Conservation (phyloP, 2,797 vertebrate species). For the Neosilurus mollespiculum region DNA sequence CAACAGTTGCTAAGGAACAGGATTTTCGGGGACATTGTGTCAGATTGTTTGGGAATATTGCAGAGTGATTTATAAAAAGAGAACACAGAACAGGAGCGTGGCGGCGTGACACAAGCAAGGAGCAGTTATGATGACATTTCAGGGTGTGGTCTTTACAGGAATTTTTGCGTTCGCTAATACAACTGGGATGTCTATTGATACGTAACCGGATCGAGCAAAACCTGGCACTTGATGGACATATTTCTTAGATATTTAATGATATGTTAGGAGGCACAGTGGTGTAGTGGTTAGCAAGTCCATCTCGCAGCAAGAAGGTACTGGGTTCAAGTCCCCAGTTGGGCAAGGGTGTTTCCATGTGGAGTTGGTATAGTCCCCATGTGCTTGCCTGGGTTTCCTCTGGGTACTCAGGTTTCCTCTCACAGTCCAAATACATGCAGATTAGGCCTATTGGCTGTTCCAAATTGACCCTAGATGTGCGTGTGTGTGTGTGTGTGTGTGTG, state of each 20-base stretch:
- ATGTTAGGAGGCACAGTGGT: too few relatives aligned
- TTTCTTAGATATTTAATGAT: too few relatives aligned
- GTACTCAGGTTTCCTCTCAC: too few relatives aligned
- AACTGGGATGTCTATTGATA: background rate
- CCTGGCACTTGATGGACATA: too few relatives aligned
- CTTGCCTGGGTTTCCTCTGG: background rate
- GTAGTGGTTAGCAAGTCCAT: too few relatives aligned
- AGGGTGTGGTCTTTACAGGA: background rate
- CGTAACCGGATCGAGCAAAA: too few relatives aligned
- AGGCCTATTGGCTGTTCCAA: too few relatives aligned
- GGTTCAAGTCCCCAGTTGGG: too few relatives aligned
- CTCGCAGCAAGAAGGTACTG: background rate
- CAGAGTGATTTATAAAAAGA: background rate
- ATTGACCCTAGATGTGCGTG: too few relatives aligned
- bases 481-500: too few relatives aligned
- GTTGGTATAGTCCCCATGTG: background rate
- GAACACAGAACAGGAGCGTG: background rate
- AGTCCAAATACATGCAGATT: too few relatives aligned
- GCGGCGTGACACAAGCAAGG: background rate
- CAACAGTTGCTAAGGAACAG: constrained; percentile 43
- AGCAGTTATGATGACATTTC: background rate
- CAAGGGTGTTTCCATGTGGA: too few relatives aligned
- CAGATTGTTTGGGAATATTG: background rate
- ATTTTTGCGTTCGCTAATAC: background rate
- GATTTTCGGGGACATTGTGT: background rate